phyloP scores from a whole-genome alignment of 2,113 vertebrate species.

The Gila orcuttii region DNA sequence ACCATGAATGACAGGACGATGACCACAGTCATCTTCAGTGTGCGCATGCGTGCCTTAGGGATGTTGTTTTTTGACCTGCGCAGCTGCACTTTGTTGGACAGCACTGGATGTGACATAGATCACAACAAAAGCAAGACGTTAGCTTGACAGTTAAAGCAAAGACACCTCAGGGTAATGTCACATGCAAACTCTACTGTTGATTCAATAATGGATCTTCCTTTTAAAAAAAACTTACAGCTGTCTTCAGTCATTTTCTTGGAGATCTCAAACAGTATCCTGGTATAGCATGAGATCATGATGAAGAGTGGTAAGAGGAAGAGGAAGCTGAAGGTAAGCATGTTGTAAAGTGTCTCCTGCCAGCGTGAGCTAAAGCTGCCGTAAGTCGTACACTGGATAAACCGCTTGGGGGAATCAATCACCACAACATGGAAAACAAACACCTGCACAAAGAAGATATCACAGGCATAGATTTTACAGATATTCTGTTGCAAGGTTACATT shows the following conservation, averaged over 20 bases:
- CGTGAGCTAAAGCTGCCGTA: constrained; percentile 75
- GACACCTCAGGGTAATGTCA: neutral
- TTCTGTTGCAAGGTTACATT: neutral
- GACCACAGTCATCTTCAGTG: constrained; percentile 82
- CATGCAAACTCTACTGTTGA: neutral
- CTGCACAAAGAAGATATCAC: constrained; percentile 57
- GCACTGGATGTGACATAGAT: constrained; percentile 62
- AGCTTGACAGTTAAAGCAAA: neutral
- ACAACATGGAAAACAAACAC: constrained; percentile 80
- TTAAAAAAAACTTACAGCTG: constrained; percentile 63
- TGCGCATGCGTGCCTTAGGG: constrained; percentile 81
- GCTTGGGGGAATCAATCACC: constrained; percentile 77
- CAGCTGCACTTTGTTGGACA: constrained; percentile 75
- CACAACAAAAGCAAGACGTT: constrained; percentile 13
- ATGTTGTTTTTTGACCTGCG: constrained; percentile 82
- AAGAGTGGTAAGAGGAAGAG: constrained; percentile 81
- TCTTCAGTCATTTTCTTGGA: constrained; percentile 76
- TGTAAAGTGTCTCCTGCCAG: constrained; percentile 82
- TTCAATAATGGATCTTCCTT: too few relatives aligned
- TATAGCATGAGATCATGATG: constrained; percentile 84
- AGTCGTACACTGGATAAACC: constrained; percentile 83
- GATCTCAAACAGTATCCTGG: constrained; percentile 79
- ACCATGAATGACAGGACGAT: constrained; percentile 82
- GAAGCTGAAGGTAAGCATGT: constrained; percentile 83
- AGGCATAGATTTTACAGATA: neutral